A percentile compares a stretch with the other conserved stretches of the same genome.
phyloP scores from a whole-genome alignment of 2,888 invertebrate species.

The Tupiocoris notatus region DNA sequence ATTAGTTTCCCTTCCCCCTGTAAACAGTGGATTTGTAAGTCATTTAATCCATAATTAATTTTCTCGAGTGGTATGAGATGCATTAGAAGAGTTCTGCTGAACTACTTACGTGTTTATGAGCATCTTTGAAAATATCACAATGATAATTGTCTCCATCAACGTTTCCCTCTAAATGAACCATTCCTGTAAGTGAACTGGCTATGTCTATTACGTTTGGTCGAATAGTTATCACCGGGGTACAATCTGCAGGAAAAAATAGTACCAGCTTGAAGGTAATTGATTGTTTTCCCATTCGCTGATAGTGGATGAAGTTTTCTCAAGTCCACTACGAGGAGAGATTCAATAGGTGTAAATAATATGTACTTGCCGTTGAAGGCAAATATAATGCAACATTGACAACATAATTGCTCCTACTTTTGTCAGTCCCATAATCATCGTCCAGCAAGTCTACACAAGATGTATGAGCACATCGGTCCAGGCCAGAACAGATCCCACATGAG shows the following conservation, averaged over 20 bases:
- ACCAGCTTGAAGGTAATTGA: slow-evolving; percentile 7
- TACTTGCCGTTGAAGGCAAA: too few relatives aligned
- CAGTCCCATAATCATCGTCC: slow-evolving; percentile 7
- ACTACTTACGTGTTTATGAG: background rate
- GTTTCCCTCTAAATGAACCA: slow-evolving; percentile 17
- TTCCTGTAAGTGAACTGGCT: slow-evolving; percentile 7
- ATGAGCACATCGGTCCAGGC: slow-evolving; percentile 20
- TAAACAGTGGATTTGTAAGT: slow-evolving; percentile 2
- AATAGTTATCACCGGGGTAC: slow-evolving; percentile 14
- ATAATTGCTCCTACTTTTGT: slow-evolving; percentile 6
- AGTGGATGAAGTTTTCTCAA: slow-evolving; percentile 12
- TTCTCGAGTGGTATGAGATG: too few relatives aligned
- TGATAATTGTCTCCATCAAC: background rate
- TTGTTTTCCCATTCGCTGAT: background rate
- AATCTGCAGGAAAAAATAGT: slow-evolving; percentile 1
- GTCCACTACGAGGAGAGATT: slow-evolving; percentile 19
- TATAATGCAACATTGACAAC: too few relatives aligned
- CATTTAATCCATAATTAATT: too few relatives aligned
- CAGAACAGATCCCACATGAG: slow-evolving; percentile 29
- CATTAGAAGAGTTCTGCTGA: too few relatives aligned
- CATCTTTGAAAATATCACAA: background rate
- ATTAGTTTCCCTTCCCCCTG: slow-evolving; percentile 2
- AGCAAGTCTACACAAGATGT: slow-evolving; percentile 3
- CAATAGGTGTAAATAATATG: background rate
- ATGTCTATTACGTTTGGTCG: slow-evolving; percentile 29